Evolutionary conservation across 1,140 invertebrate species (phyloP).

Genomic region (Macrocentrus cingulum): DNA sequence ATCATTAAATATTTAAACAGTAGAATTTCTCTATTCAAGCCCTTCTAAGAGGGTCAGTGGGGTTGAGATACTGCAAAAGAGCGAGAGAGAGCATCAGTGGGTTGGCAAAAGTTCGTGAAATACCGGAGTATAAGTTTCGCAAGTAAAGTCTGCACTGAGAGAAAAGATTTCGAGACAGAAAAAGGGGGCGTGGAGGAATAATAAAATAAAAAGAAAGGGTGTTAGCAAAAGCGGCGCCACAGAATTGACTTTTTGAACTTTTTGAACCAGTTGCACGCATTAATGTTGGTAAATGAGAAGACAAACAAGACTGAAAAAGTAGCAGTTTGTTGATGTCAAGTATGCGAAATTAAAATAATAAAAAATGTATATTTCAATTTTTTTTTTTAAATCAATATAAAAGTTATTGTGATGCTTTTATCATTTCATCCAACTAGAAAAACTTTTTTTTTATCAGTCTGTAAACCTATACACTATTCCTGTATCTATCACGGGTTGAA

Average conservation of each 20-base stretch:
- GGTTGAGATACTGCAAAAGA: no score
- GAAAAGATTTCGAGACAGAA: not conserved
- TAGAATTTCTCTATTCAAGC: no score
- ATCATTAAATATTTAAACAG: no score
- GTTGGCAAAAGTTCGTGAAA: no score
- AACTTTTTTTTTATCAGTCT: not conserved
- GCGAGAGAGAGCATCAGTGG: no score
- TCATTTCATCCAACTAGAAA: not conserved
- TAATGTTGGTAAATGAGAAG: slow-evolving; percentile 8
- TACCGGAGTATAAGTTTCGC: no score
- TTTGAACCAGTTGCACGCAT: not conserved
- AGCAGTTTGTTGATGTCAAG: not conserved
- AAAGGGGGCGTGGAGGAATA: not conserved
- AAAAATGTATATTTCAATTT: no score
- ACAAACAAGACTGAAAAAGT: not conserved
- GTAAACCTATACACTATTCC: not conserved
- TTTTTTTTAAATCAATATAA: no score
- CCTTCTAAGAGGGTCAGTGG: no score
- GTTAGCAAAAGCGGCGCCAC: not conserved
- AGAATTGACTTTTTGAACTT: slow-evolving; percentile 11
- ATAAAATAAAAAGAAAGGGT: not conserved
- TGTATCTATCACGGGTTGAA: not conserved
- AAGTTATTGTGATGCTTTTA: no score
- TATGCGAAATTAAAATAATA: not conserved
- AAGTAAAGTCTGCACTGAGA: no score